phyloP scores from a whole-genome alignment of 1,140 invertebrate genomes.

The Neodiprion virginianus region DNA sequence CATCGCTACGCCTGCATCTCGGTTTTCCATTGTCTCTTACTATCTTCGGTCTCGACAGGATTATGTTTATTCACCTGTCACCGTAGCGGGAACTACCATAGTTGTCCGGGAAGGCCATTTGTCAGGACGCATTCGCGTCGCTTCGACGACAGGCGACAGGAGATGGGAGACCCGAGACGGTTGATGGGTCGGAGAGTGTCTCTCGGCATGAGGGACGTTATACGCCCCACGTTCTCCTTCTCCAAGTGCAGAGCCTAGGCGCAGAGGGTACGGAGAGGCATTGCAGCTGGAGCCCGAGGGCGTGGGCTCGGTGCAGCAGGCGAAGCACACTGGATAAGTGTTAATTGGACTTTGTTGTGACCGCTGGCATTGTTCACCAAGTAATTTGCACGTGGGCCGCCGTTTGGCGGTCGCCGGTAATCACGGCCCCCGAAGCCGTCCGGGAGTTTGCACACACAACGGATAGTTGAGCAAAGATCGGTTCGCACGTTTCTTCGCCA shows the following conservation, averaged over 20 bases:
- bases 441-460: slow-evolving; percentile 4
- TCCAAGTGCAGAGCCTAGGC: no score
- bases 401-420: slow-evolving; percentile 3
- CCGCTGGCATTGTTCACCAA: neutral
- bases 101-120: neutral
- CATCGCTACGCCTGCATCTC: neutral
- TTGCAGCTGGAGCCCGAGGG: neutral
- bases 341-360: slow-evolving; percentile 7
- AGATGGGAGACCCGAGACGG: slow-evolving; percentile 6
- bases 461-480: slow-evolving; percentile 2
- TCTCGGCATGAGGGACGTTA: no score
- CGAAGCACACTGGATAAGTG: neutral
- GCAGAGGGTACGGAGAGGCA: neutral
- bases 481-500: slow-evolving; percentile 1
- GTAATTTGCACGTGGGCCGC: slow-evolving; percentile 2
- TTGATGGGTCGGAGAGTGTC: neutral
- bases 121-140: slow-evolving; percentile 6
- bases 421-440: neutral
- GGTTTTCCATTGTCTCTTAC: neutral
- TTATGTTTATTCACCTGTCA: slow-evolving; percentile 15
- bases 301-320: neutral
- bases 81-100: slow-evolving; percentile 8
- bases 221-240: no score
- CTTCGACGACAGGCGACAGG: slow-evolving; percentile 3
- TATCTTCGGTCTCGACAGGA: slow-evolving; percentile 1